Evolutionary conservation across 1,140 invertebrate species (phyloP).

Genomic region (Venturia canescens): DNA sequence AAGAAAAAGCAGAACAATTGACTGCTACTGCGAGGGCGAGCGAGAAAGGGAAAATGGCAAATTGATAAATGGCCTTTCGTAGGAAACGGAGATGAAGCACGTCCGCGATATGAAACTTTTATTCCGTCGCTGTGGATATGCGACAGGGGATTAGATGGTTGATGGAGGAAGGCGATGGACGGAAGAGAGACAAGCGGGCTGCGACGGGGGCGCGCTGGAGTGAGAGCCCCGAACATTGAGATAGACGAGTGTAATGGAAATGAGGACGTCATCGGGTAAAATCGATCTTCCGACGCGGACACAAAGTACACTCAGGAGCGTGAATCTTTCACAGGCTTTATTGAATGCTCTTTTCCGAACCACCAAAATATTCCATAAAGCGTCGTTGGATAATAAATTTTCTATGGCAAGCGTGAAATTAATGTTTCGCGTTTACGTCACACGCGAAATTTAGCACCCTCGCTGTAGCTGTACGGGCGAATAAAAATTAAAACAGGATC

Average conservation of each 20-base stretch:
- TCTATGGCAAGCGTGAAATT: not conserved
- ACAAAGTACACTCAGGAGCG: no score
- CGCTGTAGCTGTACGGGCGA: not conserved
- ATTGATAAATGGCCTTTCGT: not conserved
- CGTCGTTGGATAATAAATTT: not conserved
- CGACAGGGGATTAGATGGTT: slow-evolving; percentile 40
- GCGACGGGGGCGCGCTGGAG: no score
- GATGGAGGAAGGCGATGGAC: no score
- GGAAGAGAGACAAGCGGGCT: no score
- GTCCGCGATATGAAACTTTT: slow-evolving; percentile 47
- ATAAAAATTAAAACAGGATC: not conserved
- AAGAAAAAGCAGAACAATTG: no score
- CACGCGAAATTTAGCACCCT: not conserved
- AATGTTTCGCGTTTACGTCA: not conserved
- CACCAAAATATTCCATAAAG: not conserved
- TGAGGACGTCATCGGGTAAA: not conserved
- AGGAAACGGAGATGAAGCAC: not conserved
- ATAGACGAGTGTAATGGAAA: not conserved
- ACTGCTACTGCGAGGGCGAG: not conserved
- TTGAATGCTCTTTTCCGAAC: not conserved
- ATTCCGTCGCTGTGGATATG: slow-evolving; percentile 46
- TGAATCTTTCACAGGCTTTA: not conserved
- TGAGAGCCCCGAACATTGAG: no score
- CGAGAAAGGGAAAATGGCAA: not conserved
- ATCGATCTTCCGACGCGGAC: no score